Base-by-base conservation (phyloP, 2,888 invertebrate species). In the Dasypolia templi region DNA sequence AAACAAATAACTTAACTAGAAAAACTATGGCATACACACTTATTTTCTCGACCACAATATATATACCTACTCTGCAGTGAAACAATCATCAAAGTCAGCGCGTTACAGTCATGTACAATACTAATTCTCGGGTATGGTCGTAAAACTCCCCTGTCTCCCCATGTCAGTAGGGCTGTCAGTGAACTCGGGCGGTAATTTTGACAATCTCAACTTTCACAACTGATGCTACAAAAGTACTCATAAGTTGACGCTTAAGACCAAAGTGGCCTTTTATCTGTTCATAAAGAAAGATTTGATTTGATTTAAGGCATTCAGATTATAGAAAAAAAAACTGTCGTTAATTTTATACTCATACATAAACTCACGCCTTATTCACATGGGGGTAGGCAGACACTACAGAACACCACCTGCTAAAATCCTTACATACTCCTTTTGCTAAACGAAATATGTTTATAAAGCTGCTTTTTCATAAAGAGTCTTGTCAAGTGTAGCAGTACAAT, bases 51-150 rank as follows among this genome's bases (percentile, higher is more conserved):
- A 26, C 0, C 26, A 46, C n/a, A 62, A 79, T 46, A 69, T 66
- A 72, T 55, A 63, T 51, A 72, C 39, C 59, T 58, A 61, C 26
- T 74, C 67, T n/a, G 32, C 32, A 35, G 51, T 55, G n/a, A 74
- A 78, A 69, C 42, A 72, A 68, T 74, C 76, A 58, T 77, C 63
- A 81, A 77, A 80, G 53, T 78, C 77, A 71, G 63, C 32, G 66
- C 65, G 59, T 73, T 75, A 81, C 68, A n/a, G n/a, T n/a, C n/a
- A 78, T 85, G 71, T 79, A n/a, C n/a, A n/a, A n/a, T n/a, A 75
- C 78, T 84, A 79, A 86, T 82, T 76, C 68, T 59, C 46, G 32
- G 69, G 72, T 35, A 66, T 55, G 70, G 73, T 84, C 75, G 71
- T 81, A 80, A 86, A 77, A 35, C 1, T 65, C 63, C 61, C 78